Percentiles rank a stretch among this genome's conserved stretches.
Evolutionary conservation across 2,113 vertebrate species (phyloP).

Genomic region (Chiloscyllium plagiosum): DNA sequence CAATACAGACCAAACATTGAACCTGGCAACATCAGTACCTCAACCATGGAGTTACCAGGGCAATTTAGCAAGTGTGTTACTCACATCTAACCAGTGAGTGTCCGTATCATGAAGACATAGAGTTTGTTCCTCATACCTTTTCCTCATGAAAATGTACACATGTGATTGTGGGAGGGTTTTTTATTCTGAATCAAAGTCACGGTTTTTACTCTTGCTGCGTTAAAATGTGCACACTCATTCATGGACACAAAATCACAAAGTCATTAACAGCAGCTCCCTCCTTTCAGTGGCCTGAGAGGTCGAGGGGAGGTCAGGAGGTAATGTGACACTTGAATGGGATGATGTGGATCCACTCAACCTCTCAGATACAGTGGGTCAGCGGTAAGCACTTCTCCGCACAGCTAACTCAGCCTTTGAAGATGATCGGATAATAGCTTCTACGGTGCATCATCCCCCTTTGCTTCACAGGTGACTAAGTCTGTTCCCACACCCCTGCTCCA

Average conservation of each 20-base stretch:
- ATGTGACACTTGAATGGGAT: slow-evolving; percentile 27
- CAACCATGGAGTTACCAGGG: neutral
- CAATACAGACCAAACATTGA: neutral
- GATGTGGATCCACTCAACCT: slow-evolving; percentile 7
- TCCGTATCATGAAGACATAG: neutral
- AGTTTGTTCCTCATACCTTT: neutral
- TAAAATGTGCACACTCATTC: neutral
- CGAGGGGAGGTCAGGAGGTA: slow-evolving; percentile 30
- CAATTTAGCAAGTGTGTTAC: neutral
- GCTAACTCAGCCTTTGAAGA: slow-evolving; percentile 13
- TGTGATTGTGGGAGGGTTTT: neutral
- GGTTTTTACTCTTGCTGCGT: neutral
- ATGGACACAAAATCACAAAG: neutral
- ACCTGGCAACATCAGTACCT: neutral
- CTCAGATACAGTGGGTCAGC: slow-evolving; percentile 9
- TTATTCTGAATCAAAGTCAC: neutral
- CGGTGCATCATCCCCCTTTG: neutral
- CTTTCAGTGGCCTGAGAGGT: slow-evolving; percentile 14
- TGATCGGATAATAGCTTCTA: slow-evolving; percentile 21
- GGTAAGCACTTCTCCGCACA: neutral
- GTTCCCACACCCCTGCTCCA: slow-evolving; percentile 22
- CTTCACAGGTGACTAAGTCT: slow-evolving; percentile 18
- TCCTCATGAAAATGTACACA: neutral
- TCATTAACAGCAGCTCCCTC: neutral
- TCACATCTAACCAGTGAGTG: neutral